A percentile compares a stretch with the other conserved stretches of the same genome.
Evolutionary conservation across 2,888 invertebrate species (phyloP).

Genomic region (Holacanthella duospinosa): DNA sequence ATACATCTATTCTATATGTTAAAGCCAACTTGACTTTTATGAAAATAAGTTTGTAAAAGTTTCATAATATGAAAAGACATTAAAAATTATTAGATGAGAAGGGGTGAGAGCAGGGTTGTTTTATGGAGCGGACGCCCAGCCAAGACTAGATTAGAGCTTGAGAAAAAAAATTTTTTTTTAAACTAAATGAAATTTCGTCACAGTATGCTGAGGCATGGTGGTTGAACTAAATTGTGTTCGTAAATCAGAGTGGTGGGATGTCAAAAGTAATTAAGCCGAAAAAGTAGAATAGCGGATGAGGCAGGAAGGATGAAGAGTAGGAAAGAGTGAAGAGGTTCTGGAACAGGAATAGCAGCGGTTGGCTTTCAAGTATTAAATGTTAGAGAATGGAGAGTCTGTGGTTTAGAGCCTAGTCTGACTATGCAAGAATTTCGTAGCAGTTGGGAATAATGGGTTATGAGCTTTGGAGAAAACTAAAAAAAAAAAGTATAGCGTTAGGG

Average conservation of each 20-base stretch:
- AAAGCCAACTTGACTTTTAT: no score
- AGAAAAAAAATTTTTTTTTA: neutral
- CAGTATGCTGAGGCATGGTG: slow-evolving; percentile 7
- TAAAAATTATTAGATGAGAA: neutral
- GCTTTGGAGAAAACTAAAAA: neutral
- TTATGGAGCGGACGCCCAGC: neutral
- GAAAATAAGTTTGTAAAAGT: no score
- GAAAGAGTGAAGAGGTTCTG: neutral
- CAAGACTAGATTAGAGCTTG: neutral
- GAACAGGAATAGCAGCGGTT: slow-evolving; percentile 11
- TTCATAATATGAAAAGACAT: no score
- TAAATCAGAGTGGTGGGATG: slow-evolving; percentile 32
- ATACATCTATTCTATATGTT: no score
- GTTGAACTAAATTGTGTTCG: slow-evolving; percentile 13
- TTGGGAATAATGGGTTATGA: slow-evolving; percentile 32
- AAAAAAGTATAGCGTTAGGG: neutral
- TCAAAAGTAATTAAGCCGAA: slow-evolving; percentile 36
- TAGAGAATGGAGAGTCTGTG: neutral
- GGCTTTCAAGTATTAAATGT: slow-evolving; percentile 4
- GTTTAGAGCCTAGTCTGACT: slow-evolving; percentile 2
- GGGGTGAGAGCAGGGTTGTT: neutral
- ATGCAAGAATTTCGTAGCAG: slow-evolving; percentile 28
- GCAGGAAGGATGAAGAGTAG: slow-evolving; percentile 12
- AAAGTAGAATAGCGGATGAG: slow-evolving; percentile 34
- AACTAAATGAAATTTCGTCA: slow-evolving; percentile 13